Conservation (phyloP, 2,113 vertebrate genomes). For the Picathartes gymnocephalus region DNA sequence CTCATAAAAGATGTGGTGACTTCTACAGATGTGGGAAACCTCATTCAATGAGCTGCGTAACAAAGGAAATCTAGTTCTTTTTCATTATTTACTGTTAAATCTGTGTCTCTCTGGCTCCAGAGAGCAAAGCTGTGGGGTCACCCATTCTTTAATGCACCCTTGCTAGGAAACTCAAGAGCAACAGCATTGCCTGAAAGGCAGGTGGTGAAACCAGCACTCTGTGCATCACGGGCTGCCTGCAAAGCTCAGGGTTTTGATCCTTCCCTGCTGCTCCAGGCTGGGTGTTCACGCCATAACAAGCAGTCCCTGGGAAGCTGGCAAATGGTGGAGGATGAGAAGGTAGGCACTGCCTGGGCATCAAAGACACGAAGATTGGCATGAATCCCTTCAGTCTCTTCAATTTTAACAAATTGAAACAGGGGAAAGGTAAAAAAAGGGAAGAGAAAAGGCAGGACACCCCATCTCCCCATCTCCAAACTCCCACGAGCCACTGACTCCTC, state of each 20-base stretch:
- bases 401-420: not conserved
- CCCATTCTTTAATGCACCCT: not conserved
- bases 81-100: constrained; percentile 29
- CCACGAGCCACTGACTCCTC: not conserved
- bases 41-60: constrained; percentile 51
- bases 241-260: not conserved
- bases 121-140: not conserved
- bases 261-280: not conserved
- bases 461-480: not conserved
- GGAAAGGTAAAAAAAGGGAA: not conserved
- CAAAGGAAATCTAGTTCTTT: constrained; percentile 50
- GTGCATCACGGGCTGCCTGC: not conserved
- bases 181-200: not conserved
- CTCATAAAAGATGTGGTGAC: constrained; percentile 65
- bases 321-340: not conserved
- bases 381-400: not conserved
- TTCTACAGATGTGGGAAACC: constrained; percentile 59
- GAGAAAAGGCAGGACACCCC: not conserved
- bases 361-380: not conserved
- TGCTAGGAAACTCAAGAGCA: not conserved
- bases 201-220: not conserved
- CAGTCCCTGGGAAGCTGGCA: not conserved
- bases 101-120: not conserved
- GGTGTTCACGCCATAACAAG: not conserved
- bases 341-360: not conserved